Base-by-base conservation (phyloP, 2,797 vertebrate species). In the Hyperoplus lanceolatus region DNA sequence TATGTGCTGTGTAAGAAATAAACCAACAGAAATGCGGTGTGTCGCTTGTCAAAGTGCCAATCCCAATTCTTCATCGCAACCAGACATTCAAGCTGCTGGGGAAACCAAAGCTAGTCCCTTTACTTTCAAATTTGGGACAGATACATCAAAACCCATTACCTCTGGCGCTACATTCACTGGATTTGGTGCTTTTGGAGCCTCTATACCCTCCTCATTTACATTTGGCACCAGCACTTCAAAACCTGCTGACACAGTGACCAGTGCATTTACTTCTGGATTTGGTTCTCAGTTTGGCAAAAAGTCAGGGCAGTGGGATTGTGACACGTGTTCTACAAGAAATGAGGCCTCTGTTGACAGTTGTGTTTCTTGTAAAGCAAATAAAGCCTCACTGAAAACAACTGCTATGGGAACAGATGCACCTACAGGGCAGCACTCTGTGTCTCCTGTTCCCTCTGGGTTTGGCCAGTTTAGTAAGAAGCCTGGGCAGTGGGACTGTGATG, bases 1-100 rank as follows among this genome's bases (percentile, higher is more conserved):
- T 50, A 82, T 90, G 0, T 99, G 97, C 79, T 94, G 45, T 62
- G 90, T 96, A 60, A 95, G 85, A 87, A 99, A 99, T 88, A 84
- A 90, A 60, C 63, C 92, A n/a, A 80, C 85, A 16, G 91, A 89
- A 60, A 86, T 88, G 62, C 82, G 75, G 0, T 99, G 98, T 91
- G 81, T 90, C 0, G 87, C 96, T 0, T 99, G 98, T 92, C 68
- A 86, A 79, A 61, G 59, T 46, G 77, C 91, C 15, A 97, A 97
- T 91, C 96, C 97, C 14, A 89, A 93, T 76, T 69, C 70, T 49
- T 76, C 87, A 70, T 60, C 90, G 60, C 89, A 92, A 39, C 36
- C 87, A 75, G 92, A 90, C 12, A n/a, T 16, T 59, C 90, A 76
- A 51, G 18, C 67, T 51, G 14, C 45, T 51, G 48, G 15, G 73